phyloP scores from a whole-genome alignment of 1,140 invertebrate species.

The Zaprionus taronus region DNA sequence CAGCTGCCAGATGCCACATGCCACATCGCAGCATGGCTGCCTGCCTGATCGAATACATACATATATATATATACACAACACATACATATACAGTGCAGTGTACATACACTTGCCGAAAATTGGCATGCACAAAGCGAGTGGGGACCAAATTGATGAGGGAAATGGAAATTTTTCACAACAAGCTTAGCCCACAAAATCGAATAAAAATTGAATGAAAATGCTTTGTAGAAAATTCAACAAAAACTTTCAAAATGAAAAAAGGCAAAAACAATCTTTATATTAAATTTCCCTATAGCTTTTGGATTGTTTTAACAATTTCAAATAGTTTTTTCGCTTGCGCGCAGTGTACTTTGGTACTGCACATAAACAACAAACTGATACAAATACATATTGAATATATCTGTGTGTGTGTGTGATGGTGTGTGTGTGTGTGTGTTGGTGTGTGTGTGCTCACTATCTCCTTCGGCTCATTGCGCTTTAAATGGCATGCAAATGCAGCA shows the following conservation, averaged over 20 bases:
- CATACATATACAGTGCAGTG: not conserved
- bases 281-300: not conserved
- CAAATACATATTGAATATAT: slow-evolving; percentile 1
- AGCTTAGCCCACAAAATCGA: not conserved
- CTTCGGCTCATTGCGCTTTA: slow-evolving; percentile 22
- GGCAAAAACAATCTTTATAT: not conserved
- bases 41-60: slow-evolving; percentile 46
- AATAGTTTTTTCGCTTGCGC: slow-evolving; percentile 1
- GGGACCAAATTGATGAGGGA: not conserved
- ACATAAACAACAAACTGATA: slow-evolving; percentile 4
- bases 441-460: not conserved
- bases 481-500: slow-evolving; percentile 56
- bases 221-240: not conserved
- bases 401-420: not conserved
- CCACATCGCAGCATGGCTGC: slow-evolving; percentile 10
- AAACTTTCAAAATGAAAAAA: not conserved
- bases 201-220: not conserved
- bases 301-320: not conserved
- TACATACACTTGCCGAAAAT: slow-evolving; percentile 10
- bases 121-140: not conserved
- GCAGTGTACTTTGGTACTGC: not conserved
- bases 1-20: slow-evolving; percentile 36
- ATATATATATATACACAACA: slow-evolving; percentile 1
- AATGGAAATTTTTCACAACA: not conserved
- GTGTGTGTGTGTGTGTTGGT: not conserved